These are phyloP conservation scores for Geophilus truncorum DNA, from an alignment of 2,888 invertebrate species.

Conservation along the genomic window DNA sequence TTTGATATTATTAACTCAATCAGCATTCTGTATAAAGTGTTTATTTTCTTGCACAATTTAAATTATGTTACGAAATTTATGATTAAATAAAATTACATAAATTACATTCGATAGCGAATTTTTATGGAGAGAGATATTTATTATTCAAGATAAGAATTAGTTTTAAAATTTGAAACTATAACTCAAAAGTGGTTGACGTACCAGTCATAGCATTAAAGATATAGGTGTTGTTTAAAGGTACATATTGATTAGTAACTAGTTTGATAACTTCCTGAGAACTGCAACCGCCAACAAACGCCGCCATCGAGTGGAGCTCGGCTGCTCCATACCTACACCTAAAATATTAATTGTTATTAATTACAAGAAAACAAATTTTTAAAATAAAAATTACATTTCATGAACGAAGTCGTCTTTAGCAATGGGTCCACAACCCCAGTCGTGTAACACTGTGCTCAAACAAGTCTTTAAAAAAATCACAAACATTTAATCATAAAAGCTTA, in stretches of 20 bases:
- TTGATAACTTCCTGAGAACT: conserved; percentile 96
- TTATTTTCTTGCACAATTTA: background rate
- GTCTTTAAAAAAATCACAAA: conserved; percentile 51
- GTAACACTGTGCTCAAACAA: conserved; percentile 64
- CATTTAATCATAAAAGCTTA: too few species aligned
- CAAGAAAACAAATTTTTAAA: background rate
- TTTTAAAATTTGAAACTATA: too few species aligned
- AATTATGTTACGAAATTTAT: background rate
- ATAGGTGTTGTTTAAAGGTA: conserved; percentile 91
- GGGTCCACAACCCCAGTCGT: conserved; percentile 78
- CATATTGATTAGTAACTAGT: conserved; percentile 90
- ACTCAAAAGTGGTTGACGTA: conserved; percentile 71
- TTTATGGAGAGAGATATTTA: too few species aligned
- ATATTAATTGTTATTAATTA: background rate
- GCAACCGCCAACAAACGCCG: conserved; percentile 85
- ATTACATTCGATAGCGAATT: too few species aligned
- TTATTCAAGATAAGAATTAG: too few species aligned
- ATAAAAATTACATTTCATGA: conserved; percentile 68
- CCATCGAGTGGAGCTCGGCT: conserved; percentile 87
- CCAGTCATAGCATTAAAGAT: conserved; percentile 91
- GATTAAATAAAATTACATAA: background rate
- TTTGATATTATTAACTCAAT: background rate
- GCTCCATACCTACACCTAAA: conserved; percentile 78
- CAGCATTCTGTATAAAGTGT: background rate
- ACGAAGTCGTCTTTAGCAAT: conserved; percentile 82